Percentiles rank a stretch among this genome's conserved stretches.
These are phyloP conservation scores for Euschistus heros DNA, from an alignment of 1,140 invertebrate species.

Conservation along the genomic window DNA sequence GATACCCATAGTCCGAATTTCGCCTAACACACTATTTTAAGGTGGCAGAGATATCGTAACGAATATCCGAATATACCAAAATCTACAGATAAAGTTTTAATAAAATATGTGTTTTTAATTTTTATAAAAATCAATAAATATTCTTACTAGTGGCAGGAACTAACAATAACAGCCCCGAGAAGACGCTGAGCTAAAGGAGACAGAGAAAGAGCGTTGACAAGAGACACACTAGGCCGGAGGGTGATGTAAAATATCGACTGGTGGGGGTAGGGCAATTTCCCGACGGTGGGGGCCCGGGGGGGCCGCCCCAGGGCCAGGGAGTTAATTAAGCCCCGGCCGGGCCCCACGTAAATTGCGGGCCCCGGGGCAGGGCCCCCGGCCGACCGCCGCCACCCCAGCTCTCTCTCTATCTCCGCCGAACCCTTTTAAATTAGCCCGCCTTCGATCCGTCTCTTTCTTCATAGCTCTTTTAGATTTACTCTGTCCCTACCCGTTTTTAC, in stretches of 20 bases:
- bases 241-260: slow-evolving; percentile 9
- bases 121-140: too few relatives aligned
- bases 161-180: neutral
- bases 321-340: slow-evolving; percentile 8
- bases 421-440: slow-evolving; percentile 14
- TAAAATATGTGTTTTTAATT: too few relatives aligned
- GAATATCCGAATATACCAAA: too few relatives aligned
- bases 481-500: neutral
- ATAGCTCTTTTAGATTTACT: slow-evolving; percentile 2
- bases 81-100: too few relatives aligned
- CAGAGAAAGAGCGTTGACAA: too few relatives aligned
- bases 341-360: slow-evolving; percentile 13
- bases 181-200: neutral
- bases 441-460: slow-evolving; percentile 10
- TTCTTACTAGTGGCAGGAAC: too few relatives aligned
- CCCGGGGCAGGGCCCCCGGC: neutral
- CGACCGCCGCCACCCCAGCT: neutral
- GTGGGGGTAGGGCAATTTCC: neutral
- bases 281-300: neutral
- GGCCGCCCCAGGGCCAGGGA: neutral
- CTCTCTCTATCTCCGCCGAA: neutral
- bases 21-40: too few relatives aligned
- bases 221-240: neutral
- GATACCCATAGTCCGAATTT: too few relatives aligned
- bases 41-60: too few relatives aligned